These are phyloP conservation scores for Crepidodera aurea DNA, from an alignment of 2,888 invertebrate genomes.

Conservation along the genomic window DNA sequence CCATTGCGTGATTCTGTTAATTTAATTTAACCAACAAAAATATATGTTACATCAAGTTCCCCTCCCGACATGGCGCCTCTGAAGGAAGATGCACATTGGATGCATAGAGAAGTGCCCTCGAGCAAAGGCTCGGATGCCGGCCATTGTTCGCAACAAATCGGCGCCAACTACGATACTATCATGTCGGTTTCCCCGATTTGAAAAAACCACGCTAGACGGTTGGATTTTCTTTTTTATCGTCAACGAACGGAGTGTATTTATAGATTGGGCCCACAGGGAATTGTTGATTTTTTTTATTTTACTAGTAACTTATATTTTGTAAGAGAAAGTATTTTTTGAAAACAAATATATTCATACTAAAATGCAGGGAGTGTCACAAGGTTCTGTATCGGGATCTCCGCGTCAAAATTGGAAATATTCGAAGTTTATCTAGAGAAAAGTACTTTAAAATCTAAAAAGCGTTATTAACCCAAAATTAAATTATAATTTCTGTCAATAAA, in stretches of 20 bases:
- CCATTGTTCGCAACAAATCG: constrained; percentile 30
- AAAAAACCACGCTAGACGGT: constrained; percentile 19
- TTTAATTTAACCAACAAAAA: too few relatives aligned
- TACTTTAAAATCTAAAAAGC: too few relatives aligned
- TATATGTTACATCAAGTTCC: neutral
- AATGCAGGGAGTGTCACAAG: too few relatives aligned
- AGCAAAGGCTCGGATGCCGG: constrained; percentile 14
- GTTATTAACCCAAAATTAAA: too few relatives aligned
- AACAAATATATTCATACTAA: too few relatives aligned
- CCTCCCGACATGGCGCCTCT: neutral
- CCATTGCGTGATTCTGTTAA: too few relatives aligned
- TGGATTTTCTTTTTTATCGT: constrained; percentile 2
- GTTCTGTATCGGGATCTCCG: too few relatives aligned
- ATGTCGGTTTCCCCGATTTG: constrained; percentile 20
- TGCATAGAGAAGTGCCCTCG: constrained; percentile 4
- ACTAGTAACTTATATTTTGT: neutral
- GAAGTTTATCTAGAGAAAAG: too few relatives aligned
- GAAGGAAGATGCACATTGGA: constrained; percentile 4
- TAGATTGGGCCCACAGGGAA: neutral
- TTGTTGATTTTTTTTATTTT: neutral
- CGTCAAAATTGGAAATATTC: too few relatives aligned
- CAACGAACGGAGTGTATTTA: neutral
- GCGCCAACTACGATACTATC: constrained; percentile 30
- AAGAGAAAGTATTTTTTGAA: too few relatives aligned
- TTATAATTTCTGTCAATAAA: too few relatives aligned